Evolutionary conservation across 2,888 invertebrate species (phyloP).

Genomic region (Metellina segmentata): DNA sequence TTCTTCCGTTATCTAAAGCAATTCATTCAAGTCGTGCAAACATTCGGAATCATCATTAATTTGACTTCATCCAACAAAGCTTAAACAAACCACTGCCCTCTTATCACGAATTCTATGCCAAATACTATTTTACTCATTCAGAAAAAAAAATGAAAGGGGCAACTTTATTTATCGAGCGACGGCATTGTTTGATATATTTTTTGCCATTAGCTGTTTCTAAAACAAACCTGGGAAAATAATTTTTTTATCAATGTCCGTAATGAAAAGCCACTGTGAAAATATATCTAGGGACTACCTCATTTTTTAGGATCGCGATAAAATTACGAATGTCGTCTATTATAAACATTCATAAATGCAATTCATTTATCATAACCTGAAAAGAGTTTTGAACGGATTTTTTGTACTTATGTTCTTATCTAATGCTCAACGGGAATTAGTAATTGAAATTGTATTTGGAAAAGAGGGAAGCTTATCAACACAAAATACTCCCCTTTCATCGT

Average conservation of each 20-base stretch:
- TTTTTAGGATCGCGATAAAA: not conserved
- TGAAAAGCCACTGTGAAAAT: not conserved
- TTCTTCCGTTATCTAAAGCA: too few species aligned
- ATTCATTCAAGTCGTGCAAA: too few species aligned
- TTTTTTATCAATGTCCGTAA: not conserved
- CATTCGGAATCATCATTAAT: not conserved
- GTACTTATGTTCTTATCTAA: not conserved
- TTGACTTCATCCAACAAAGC: not conserved
- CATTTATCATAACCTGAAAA: not conserved
- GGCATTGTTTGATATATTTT: not conserved
- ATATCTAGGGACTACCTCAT: not conserved
- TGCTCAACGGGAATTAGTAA: not conserved
- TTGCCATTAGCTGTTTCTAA: not conserved
- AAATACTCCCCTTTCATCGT: not conserved
- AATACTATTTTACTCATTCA: not conserved
- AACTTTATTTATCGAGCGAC: not conserved
- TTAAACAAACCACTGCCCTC: not conserved
- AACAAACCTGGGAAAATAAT: not conserved
- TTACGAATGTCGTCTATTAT: not conserved
- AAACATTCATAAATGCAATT: not conserved
- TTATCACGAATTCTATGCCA: not conserved
- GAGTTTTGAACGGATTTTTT: not conserved
- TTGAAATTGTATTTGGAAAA: slow-evolving; percentile 1
- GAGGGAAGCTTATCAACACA: not conserved
- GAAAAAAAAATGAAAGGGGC: not conserved